phyloP scores from a whole-genome alignment of 1,140 invertebrate genomes.

The Ectropis grisescens region DNA sequence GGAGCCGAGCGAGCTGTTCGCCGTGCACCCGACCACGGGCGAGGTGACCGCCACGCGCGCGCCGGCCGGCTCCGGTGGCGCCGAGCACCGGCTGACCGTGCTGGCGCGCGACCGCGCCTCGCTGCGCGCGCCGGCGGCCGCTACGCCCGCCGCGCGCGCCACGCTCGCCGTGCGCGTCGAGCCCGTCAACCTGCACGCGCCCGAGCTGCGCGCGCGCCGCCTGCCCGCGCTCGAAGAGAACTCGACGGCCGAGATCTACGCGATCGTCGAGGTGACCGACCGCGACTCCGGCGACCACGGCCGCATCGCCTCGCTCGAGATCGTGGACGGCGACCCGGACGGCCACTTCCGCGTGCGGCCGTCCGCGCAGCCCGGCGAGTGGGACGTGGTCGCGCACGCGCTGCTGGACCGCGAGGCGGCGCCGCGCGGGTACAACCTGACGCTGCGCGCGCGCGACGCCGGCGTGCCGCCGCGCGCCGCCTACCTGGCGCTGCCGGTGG shows the following conservation, averaged over 20 bases:
- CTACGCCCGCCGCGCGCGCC: constrained; percentile 71
- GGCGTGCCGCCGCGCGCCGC: constrained; percentile 84
- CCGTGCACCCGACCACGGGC: constrained; percentile 93
- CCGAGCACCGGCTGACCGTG: constrained; percentile 82
- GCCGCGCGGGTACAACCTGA: constrained; percentile 87
- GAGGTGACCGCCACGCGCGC: constrained; percentile 87
- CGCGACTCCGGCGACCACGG: constrained; percentile 87
- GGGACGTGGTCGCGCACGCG: constrained; percentile 82
- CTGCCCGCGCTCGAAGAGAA: constrained; percentile 88
- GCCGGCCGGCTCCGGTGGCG: constrained; percentile 78
- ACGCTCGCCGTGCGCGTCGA: constrained; percentile 82
- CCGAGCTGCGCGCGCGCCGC: constrained; percentile 84
- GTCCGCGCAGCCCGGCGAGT: constrained; percentile 75
- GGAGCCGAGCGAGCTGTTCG: constrained; percentile 87
- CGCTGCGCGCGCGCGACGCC: constrained; percentile 85
- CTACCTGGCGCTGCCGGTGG: constrained; percentile 81
- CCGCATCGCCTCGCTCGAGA: constrained; percentile 85
- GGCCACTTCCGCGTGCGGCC: constrained; percentile 85
- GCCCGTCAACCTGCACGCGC: constrained; percentile 89
- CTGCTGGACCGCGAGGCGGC: constrained; percentile 82
- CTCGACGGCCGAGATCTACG: constrained; percentile 89
- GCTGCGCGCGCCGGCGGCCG: constrained; percentile 39
- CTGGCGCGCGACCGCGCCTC: constrained; percentile 87
- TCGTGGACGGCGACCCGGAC: constrained; percentile 89
- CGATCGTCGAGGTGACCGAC: constrained; percentile 89